Conservation (phyloP, 2,113 vertebrate genomes). For the Coracopsis vasa region DNA sequence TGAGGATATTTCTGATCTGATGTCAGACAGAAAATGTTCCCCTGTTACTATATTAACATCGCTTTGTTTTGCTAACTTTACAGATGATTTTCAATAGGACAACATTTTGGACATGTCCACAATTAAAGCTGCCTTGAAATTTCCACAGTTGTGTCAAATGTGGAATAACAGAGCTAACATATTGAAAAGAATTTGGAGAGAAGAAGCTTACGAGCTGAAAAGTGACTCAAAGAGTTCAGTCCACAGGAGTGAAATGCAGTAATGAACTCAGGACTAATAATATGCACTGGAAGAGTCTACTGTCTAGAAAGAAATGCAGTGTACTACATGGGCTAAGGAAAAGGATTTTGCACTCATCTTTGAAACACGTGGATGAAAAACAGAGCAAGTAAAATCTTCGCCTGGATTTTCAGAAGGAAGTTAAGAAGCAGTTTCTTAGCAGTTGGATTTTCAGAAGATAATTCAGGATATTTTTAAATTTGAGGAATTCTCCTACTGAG, state of each 20-base stretch:
- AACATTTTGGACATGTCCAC: neutral
- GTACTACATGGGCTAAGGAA: neutral
- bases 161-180: neutral
- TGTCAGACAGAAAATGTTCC: neutral
- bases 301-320: neutral
- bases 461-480: neutral
- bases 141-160: neutral
- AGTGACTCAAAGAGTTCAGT: neutral
- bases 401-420: neutral
- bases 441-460: conserved; percentile 1
- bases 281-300: neutral
- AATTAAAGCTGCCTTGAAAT: neutral
- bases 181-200: neutral
- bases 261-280: neutral
- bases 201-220: neutral
- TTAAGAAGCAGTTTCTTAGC: neutral
- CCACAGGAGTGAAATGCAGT: neutral
- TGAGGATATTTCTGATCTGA: neutral
- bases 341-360: neutral
- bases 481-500: neutral
- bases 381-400: neutral
- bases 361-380: neutral
- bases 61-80: neutral
- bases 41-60: neutral
- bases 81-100: neutral